Base-by-base conservation (phyloP, 2,113 vertebrate genomes). In the Corynorhinus townsendii region DNA sequence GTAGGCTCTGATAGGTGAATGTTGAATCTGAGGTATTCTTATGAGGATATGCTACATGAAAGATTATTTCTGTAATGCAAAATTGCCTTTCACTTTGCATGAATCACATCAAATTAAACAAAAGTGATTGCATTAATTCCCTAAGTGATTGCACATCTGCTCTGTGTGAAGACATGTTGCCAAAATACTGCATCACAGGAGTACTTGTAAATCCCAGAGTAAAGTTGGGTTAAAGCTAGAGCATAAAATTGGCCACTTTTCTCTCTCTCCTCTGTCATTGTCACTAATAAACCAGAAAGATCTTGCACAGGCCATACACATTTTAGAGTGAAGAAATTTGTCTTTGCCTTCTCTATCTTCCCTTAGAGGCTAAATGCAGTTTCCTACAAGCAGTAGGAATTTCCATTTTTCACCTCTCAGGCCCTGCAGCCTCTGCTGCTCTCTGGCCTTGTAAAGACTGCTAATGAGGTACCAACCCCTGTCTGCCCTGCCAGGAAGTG, bases 31-130 rank as follows among this genome's bases (percentile, higher is more conserved):
- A 86, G 69, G 20, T 3, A 71, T 38, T 22, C 4, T 82, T 66
- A 66, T 33, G 38, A 47, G 47, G 64, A 33, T 89, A 83, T 75
- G 86, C 79, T 71, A 71, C 47, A 24, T 52, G n/a, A 82, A 91
- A 6, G 35, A 76, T 72, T 86, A 93, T 86, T 81, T 95, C 69
- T 80, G 35, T 38, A 66, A 81, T 84, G 68, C 16, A 47, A 56
- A 91, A 54, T 72, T 89, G 35, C 52, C 45, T 93, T 97, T 91
- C 28, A 90, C 59, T 77, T 89, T 96, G 12, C 59, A 90, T 82
- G 59, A 96, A 82, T 26, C 85, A 56, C 76, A 89, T 54, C 84
- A 52, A 54, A 54, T 96, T 5, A 79, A 97, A 85, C 76, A 11
- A 38, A 79, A 87, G 28, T 38, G 14, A 95, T 47, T 49, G 26